Base-by-base conservation (phyloP, 1,140 invertebrate genomes). In the Melipona quadrifasciata region DNA sequence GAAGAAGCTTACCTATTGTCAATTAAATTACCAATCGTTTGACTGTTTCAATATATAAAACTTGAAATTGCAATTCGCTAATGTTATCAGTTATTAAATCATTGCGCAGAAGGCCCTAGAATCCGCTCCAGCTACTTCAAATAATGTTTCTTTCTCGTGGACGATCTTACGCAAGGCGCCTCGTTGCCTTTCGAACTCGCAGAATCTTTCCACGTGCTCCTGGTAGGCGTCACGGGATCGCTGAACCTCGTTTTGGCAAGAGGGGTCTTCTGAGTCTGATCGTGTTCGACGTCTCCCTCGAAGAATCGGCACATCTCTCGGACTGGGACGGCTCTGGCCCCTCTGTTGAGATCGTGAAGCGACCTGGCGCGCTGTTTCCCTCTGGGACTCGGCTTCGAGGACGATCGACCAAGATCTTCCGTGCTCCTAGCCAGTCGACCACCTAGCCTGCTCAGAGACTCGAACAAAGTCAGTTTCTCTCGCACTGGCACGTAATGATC, bases 251-350 rank as follows among this genome's bases (percentile, higher is more conserved):
- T 79, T 67, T 91, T 90, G 19, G 68, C 53, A 19, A 90, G 80
- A 16, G n/a, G 17, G 10, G 77, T 6, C 70, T 77, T 91, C 4
- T 76, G 82, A 21, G 24, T 83, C 1, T 58, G 5, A 1, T 86
- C 84, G n/a, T 83, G 86, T 57, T 91, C 83, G 24, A 85, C n/a
- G 14, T 91, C 92, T 2, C 92, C 92, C 80, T 96, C 96, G 87
- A 96, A 96, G 82, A 96, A 95, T 86, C 96, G 94, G 85, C 96
- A 96, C 93, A 96, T 96, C 81, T 96, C 95, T 16, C 95, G 92
- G 0, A 96, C 96, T 0, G 95, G 94, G 0, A 94, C 90, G 0
- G 91, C 86, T 39, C 91, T 93, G 6, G 76, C 68, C 10, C 95
- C 95, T 70, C 95, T 93, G 67, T 95, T 95, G 5, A 96, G 93